These are phyloP conservation scores for Corythornis vintsioides DNA, from an alignment of 2,113 vertebrate species.

Conservation along the genomic window DNA sequence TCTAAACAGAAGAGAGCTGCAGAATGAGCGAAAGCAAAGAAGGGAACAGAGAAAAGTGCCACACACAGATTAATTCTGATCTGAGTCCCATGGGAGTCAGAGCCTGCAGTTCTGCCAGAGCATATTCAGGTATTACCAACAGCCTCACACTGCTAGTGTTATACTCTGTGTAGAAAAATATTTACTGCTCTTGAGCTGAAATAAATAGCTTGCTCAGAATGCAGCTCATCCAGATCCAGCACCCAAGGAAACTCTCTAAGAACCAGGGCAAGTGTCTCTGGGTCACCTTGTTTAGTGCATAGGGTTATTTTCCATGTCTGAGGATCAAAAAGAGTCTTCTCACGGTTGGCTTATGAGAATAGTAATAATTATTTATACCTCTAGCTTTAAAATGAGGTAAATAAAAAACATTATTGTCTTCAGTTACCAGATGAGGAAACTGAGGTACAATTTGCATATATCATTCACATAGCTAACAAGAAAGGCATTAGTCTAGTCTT, in stretches of 20 bases:
- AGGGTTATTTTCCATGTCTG: neutral
- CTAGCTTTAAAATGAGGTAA: neutral
- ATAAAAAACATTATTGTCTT: neutral
- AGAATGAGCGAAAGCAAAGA: neutral
- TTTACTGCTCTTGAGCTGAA: neutral
- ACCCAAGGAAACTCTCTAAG: neutral
- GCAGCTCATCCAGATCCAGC: neutral
- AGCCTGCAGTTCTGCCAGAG: neutral
- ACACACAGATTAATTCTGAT: neutral
- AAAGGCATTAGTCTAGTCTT: neutral
- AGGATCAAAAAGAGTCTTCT: neutral
- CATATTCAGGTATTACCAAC: neutral
- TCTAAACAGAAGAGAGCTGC: neutral
- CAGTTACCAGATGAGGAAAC: neutral
- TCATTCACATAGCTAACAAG: neutral
- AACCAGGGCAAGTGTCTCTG: neutral
- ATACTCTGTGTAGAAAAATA: neutral
- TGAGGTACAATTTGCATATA: neutral
- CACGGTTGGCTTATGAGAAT: neutral
- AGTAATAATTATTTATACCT: neutral
- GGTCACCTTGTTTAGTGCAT: neutral
- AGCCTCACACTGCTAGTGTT: neutral
- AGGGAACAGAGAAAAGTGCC: neutral
- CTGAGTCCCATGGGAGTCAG: neutral
- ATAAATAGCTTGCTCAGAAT: neutral